Base-by-base conservation (phyloP, 2,888 invertebrate species). In the Chrysomela aeneicollis region DNA sequence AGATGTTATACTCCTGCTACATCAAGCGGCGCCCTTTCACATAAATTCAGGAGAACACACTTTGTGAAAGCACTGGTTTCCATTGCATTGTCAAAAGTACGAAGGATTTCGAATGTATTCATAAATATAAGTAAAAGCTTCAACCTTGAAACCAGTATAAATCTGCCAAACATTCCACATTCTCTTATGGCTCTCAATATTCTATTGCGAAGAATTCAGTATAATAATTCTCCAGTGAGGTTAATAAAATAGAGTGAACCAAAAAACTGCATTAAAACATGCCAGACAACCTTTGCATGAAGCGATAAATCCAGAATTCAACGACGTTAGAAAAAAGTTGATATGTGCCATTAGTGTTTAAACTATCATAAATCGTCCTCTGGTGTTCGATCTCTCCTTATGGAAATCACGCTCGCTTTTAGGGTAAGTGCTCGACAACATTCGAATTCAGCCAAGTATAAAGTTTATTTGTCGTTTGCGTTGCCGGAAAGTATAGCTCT, bases 281-380 rank as follows among this genome's bases (percentile, higher is more conserved):
- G 73, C 71, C 71, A 66, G 72, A 66, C 72, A 71, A 73, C 73
- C 75, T 75, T 74, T 76, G 74, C 76, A 75, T 75, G 71, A 71
- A 71, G 74, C 70, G 64, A 77, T 78, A 78, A 78, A 78, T 78
- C 75, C 75, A 71, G 74, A 76, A 78, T 74, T 74, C 75, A 76
- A 71, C 76, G 72, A 72, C 73, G 76, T 78, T 76, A 77, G 76
- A 77, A 35, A 74, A 74, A 74, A 74, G 66, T 74, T 74, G 74
- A 76, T 77, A 70, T 73, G 73, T 77, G 73, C 78, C 77, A 79
- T 79, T 79, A 78, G 75, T 68, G 77, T 73, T 79, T 80, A 81
- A 81, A 81, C 79, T 77, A 78, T 81, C 79, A 82, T 82, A 82
- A 82, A 82, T 82, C 74, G 76, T 73, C 79, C 77, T 81, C 81